Evolutionary conservation across 2,888 invertebrate genomes (phyloP).

Genomic region (Synergus umbraculus): DNA sequence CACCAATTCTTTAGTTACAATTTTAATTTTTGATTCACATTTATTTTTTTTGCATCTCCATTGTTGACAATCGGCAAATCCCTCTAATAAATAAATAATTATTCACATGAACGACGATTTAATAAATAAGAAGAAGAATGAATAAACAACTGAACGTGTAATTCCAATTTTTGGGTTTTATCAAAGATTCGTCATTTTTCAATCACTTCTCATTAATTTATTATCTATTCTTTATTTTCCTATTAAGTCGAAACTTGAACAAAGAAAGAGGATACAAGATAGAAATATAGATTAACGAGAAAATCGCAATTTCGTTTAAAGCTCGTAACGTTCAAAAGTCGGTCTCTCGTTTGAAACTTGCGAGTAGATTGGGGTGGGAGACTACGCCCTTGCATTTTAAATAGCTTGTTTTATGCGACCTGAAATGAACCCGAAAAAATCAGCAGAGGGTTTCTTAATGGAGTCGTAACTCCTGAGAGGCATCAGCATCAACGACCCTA

Average conservation of each 20-base stretch:
- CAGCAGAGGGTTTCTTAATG: slow-evolving; percentile 69
- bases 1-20: not conserved
- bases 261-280: too few relatives aligned
- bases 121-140: not conserved
- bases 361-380: slow-evolving; percentile 5
- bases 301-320: not conserved
- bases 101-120: too few relatives aligned
- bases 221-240: not conserved
- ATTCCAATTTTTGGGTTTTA: not conserved
- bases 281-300: not conserved
- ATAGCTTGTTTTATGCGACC: slow-evolving; percentile 74
- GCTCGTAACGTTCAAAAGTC: not conserved
- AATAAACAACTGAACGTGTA: not conserved
- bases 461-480: slow-evolving; percentile 71
- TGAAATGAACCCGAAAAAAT: slow-evolving; percentile 72
- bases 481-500: slow-evolving; percentile 40
- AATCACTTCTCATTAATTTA: not conserved
- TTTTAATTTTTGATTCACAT: not conserved
- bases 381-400: slow-evolving; percentile 70
- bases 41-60: not conserved
- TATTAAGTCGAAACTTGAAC: not conserved
- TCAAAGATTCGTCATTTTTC: not conserved
- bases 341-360: slow-evolving; percentile 12
- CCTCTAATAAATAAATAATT: too few relatives aligned
- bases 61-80: not conserved